Conservation (phyloP, 2,797 vertebrate species). For the Pseudochirops corinnae region DNA sequence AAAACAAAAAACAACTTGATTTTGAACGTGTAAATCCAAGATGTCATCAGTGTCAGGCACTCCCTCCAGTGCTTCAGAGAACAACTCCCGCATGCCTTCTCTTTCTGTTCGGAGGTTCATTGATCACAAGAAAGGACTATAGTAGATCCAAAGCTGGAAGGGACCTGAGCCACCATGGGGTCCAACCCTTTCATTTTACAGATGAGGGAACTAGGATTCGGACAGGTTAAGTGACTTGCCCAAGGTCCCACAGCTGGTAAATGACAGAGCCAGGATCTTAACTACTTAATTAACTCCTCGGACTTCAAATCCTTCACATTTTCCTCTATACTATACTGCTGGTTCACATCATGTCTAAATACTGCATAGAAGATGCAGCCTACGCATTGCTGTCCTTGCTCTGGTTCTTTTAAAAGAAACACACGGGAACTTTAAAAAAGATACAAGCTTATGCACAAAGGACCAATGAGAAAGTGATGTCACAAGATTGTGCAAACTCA, state of each 20-base stretch:
- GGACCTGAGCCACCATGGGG: not conserved
- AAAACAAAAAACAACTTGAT: not conserved
- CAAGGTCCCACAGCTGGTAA: not conserved
- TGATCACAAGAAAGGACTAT: not conserved
- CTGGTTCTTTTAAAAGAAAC: not conserved
- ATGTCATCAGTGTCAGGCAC: not conserved
- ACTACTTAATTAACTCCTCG: not conserved
- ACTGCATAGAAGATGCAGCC: not conserved
- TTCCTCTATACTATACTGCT: not conserved
- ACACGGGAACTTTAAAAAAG: not conserved
- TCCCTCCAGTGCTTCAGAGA: not conserved
- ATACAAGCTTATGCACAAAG: not conserved
- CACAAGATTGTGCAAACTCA: constrained; percentile 8
- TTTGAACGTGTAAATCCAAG: not conserved
- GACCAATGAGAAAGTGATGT: not conserved
- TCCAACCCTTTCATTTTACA: not conserved
- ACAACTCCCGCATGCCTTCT: not conserved
- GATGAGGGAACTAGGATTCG: not conserved
- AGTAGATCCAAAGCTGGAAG: not conserved
- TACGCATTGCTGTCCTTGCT: not conserved
- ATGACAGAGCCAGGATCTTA: not conserved
- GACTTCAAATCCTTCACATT: not conserved
- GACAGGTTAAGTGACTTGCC: not conserved
- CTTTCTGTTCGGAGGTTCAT: not conserved
- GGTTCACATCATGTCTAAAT: not conserved